Evolutionary conservation across 2,888 invertebrate genomes (phyloP).

Genomic region (Rotaria sp.): DNA sequence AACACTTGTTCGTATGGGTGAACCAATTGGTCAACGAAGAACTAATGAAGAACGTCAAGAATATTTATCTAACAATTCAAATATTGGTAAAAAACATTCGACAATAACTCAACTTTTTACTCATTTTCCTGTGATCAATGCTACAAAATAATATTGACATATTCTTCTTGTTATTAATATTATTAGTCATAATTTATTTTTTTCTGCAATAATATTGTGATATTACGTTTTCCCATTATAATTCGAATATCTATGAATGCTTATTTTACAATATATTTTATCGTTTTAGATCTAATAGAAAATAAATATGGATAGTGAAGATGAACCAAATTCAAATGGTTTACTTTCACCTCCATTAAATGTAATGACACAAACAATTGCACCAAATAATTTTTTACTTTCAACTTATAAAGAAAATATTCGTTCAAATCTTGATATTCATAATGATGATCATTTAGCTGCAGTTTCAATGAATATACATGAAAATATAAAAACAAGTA

Average conservation of each 20-base stretch:
- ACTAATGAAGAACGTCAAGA: neutral
- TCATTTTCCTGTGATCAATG: neutral
- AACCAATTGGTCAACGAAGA: neutral
- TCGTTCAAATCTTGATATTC: neutral
- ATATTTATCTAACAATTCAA: neutral
- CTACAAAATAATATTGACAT: neutral
- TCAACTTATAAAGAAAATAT: neutral
- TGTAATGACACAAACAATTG: neutral
- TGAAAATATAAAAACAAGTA: neutral
- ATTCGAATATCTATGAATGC: neutral
- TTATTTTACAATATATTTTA: neutral
- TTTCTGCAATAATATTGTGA: neutral
- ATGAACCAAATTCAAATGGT: neutral
- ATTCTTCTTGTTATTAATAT: no score
- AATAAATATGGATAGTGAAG: neutral
- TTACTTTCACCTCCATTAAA: neutral
- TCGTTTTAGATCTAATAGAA: neutral
- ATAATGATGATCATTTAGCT: neutral
- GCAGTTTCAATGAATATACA: neutral
- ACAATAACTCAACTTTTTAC: neutral
- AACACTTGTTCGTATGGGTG: constrained; percentile 26
- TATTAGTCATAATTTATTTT: no score
- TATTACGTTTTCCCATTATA: neutral
- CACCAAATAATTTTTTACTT: neutral
- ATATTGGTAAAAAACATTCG: neutral